phyloP scores from a whole-genome alignment of 2,113 vertebrate species.

The Cyprinodon variegatus region DNA sequence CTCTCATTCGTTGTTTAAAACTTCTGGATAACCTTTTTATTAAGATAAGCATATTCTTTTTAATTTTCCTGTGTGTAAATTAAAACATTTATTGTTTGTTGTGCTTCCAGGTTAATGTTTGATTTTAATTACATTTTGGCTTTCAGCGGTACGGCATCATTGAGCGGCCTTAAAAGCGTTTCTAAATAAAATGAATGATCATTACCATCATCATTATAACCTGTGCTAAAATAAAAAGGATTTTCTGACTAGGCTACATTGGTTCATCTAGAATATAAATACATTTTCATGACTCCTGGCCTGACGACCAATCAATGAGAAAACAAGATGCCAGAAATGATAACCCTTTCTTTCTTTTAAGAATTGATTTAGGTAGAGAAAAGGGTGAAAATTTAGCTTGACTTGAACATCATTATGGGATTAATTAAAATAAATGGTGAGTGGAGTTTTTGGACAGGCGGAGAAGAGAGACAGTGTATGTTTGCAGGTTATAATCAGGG shows the following conservation, averaged over 20 bases:
- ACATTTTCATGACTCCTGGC: not conserved
- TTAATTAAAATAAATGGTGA: constrained; percentile 56
- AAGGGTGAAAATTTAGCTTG: not conserved
- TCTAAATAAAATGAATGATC: no score
- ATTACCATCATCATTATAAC: no score
- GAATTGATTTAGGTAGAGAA: constrained; percentile 2
- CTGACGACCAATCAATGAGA: constrained; percentile 26
- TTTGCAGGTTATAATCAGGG: constrained; percentile 53
- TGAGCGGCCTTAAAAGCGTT: no score
- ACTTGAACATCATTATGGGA: constrained; percentile 30
- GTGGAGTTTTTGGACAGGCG: not conserved
- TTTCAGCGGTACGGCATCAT: no score
- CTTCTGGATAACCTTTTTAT: no score
- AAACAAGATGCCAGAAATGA: constrained; percentile 10
- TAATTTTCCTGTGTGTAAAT: no score
- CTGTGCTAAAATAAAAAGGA: not conserved
- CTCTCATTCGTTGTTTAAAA: no score
- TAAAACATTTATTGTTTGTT: no score
- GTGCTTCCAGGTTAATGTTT: no score
- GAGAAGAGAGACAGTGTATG: constrained; percentile 20
- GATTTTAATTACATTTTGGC: no score
- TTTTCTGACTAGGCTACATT: not conserved
- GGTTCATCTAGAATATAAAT: constrained; percentile 15
- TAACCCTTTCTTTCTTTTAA: not conserved
- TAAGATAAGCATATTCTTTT: no score